Evolutionary conservation across 2,797 vertebrate genomes (phyloP), one percentile per base, ranked within the genome.

Genomic region (Zalophus californianus): DNA sequence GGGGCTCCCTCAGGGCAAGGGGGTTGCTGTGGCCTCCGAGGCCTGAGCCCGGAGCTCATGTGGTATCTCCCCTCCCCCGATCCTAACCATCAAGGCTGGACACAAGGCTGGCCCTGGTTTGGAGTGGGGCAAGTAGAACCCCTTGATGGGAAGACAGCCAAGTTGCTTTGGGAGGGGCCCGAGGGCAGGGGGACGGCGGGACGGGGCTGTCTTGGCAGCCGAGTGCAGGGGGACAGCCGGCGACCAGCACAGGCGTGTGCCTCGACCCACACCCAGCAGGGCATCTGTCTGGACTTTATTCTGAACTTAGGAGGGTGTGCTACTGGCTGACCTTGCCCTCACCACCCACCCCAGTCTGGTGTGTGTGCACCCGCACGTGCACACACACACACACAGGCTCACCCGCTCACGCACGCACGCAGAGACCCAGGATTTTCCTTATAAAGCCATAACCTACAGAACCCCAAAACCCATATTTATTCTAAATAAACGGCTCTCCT

Each of bases 221-320:
- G 13, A 62, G 60, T 2, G 60, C 27, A 14, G 60, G 70, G 13
- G 38, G 12, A 7, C 25, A 0, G 1, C 27, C 0, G 12, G 60
- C 27, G 13, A 62, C 60, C 60, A 62, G 27, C 60, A 62, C 2
- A 5, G 60, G 80, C 0, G 2, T 4, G n/a, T 4, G n/a, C 70
- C 44, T 13, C 0, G 0, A 27, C 44, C 41, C 9, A 0, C 48
- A n/a, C 35, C 20, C 6, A 3, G 80, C 10, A 6, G 27, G 25
- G 18, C 48, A 0, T 6, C 27, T 1, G 14, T 64, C 10, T 11
- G 20, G 10, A 21, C 35, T 12, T 11, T 35, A 0, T 8, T 54
- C 58, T 29, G 29, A 20, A 23, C 62, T 70, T 12, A 11, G 72
- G 72, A 10, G 10, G 44, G 7, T 18, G 15, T 5, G 41, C 27